Base-by-base conservation (phyloP, 2,797 vertebrate species). In the Thamnophis elegans region DNA sequence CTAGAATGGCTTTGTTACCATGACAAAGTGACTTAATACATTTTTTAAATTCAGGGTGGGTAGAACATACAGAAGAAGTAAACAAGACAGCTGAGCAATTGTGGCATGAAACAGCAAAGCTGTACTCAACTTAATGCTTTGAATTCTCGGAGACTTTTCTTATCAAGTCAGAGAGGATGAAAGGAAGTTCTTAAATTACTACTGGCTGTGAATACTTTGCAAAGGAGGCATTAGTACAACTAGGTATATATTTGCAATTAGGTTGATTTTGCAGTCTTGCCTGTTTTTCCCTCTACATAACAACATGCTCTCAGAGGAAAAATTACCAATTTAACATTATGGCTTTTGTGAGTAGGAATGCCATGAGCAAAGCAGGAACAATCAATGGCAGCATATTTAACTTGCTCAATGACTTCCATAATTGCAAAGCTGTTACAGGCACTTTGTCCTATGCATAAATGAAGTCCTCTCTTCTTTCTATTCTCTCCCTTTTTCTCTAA, bases 151-250 rank as follows among this genome's bases (percentile, higher is more conserved):
- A 16, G 56, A 91, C 9, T 14, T 91, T 78, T 88, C 14, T 89
- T 85, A 8, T 59, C 90, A 51, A 55, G 59, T 92, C n/a, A 25
- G n/a, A 20, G n/a, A 53, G 28, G 54, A 6, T 26, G 59, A 68
- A 47, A 65, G 0, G 36, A 91, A 88, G 59, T 60, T 85, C 60
- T 78, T 82, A 92, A 92, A 90, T 90, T 93, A 89, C 4, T 58
- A 65, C 65, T 47, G 91, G 96, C 32, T 87, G 87, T 91, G 92
- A 95, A 73, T 90, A 82, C 51, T 90, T 93, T 85, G 87, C 87
- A 85, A 60, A 92, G 90, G 26, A 95, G 85, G 85, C 90, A 90
- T 94, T 87, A 89, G 51, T 86, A 82, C 28, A 20, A 26, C 1
- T 8, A 92, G 26, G 89, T n/a, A 60, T 9, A 85, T 0, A 32